Evolutionary conservation across 30 jellyfish, hydroid and myxozoan species (phyloP).

Genomic region (Pelagia noctiluca): DNA sequence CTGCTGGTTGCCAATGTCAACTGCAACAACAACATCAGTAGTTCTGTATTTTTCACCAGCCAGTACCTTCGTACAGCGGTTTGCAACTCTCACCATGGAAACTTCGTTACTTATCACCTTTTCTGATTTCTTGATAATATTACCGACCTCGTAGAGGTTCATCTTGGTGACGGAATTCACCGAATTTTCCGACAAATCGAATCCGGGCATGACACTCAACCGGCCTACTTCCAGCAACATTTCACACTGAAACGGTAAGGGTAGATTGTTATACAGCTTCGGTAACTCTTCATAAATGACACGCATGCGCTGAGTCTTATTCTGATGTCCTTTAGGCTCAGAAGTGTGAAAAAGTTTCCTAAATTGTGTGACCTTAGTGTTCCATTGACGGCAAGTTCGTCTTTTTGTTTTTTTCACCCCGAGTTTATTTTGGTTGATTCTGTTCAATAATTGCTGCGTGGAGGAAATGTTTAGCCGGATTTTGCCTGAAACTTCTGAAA

Average conservation of each 20-base stretch:
- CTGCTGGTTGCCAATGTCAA: conserved; percentile 7
- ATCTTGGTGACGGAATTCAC: conserved; percentile 48
- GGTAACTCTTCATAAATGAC: conserved; percentile 34
- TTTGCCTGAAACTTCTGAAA: conserved; percentile 32
- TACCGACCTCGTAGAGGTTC: conserved; percentile 63
- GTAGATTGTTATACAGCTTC: conserved; percentile 54
- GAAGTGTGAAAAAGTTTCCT: conserved; percentile 30
- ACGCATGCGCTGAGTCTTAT: conserved; percentile 1
- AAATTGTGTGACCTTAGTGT: conserved; percentile 24
- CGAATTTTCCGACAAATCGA: conserved; percentile 37
- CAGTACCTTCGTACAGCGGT: conserved; percentile 71
- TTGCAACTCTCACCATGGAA: conserved; percentile 60
- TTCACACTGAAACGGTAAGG: conserved; percentile 80
- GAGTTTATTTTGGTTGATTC: not conserved
- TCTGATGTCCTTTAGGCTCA: not conserved
- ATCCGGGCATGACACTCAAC: conserved; percentile 26
- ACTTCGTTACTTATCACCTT: conserved; percentile 19
- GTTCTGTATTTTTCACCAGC: conserved; percentile 66
- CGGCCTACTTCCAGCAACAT: conserved; percentile 68
- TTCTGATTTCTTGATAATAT: conserved; percentile 62
- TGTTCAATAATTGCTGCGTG: conserved; percentile 53
- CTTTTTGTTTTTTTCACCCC: not conserved
- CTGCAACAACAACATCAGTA: conserved; percentile 40
- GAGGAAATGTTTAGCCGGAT: conserved; percentile 36
- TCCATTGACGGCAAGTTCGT: conserved; percentile 49